Percentiles rank a stretch among this genome's conserved stretches.
These are phyloP conservation scores for Odocoileus virginianus DNA, from an alignment of 2,113 vertebrate species.

Conservation along the genomic window DNA sequence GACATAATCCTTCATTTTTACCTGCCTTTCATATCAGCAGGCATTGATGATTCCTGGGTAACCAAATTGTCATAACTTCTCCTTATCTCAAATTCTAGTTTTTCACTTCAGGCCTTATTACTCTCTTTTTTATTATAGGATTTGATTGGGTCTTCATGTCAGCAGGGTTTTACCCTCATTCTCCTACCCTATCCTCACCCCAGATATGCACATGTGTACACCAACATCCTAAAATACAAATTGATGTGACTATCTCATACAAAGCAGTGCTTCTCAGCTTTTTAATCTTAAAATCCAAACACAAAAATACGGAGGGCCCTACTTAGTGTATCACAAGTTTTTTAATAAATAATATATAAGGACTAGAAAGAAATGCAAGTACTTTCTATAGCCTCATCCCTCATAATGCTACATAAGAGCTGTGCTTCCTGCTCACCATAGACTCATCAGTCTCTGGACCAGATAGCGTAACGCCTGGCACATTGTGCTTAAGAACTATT, in stretches of 20 bases:
- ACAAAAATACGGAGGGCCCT: not conserved
- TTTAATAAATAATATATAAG: not conserved
- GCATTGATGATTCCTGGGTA: not conserved
- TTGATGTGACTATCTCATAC: not conserved
- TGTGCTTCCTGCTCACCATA: not conserved
- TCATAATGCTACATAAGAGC: not conserved
- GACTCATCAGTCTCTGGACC: not conserved
- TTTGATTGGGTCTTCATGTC: not conserved
- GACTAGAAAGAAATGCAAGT: not conserved
- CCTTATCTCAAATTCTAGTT: not conserved
- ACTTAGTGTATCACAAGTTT: not conserved
- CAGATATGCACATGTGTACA: not conserved
- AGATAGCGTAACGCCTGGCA: not conserved
- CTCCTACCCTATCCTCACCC: rapidly evolving
- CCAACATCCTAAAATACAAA: not conserved
- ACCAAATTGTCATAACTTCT: not conserved
- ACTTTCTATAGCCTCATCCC: not conserved
- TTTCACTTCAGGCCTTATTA: not conserved
- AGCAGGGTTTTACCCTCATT: not conserved
- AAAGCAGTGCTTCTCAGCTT: not conserved
- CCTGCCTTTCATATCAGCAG: not conserved
- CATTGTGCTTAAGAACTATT: not conserved
- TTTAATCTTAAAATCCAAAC: not conserved
- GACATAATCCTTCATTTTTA: not conserved
- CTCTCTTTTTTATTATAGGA: not conserved